Conservation (phyloP, 2,797 vertebrate genomes). For the Aulostomus chinensis region DNA sequence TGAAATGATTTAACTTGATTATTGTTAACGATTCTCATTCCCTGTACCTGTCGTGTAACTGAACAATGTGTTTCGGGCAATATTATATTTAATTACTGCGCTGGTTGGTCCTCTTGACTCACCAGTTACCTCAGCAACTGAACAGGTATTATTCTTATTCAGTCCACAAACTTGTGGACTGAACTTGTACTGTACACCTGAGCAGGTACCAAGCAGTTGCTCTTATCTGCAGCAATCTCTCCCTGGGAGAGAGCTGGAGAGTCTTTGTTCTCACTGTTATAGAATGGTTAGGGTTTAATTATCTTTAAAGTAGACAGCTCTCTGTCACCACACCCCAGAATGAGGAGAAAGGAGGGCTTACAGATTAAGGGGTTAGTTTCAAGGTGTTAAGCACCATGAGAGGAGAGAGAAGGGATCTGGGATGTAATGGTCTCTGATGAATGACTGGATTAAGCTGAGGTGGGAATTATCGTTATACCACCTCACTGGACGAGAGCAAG, state of each 20-base stretch:
- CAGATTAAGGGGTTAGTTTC: constrained; percentile 26
- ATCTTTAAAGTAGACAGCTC: constrained; percentile 1
- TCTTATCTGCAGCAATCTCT: neutral
- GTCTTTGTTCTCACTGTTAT: neutral
- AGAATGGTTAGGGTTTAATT: neutral
- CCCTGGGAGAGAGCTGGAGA: neutral
- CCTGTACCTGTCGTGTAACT: too few species aligned
- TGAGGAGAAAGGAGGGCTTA: constrained; percentile 3
- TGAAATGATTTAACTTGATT: too few species aligned
- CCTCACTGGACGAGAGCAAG: constrained; percentile 16
- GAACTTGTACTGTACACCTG: too few species aligned
- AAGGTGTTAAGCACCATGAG: constrained; percentile 29
- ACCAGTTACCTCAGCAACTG: neutral
- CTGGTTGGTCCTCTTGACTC: neutral
- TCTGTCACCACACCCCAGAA: constrained; percentile 26
- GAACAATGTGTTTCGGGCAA: too few species aligned
- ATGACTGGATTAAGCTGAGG: constrained; percentile 54
- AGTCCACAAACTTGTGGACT: neutral
- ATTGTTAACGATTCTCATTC: too few species aligned
- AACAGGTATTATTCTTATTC: constrained; percentile 8
- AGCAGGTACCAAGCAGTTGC: too few species aligned
- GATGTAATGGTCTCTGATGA: constrained; percentile 50
- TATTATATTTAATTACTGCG: too few species aligned
- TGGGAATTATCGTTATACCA: constrained; percentile 32
- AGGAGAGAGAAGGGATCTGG: constrained; percentile 19